Evolutionary conservation across 2,797 vertebrate species (phyloP), one percentile per base, ranked within the genome.

Genomic region (Spinibarbus caldwelli): DNA sequence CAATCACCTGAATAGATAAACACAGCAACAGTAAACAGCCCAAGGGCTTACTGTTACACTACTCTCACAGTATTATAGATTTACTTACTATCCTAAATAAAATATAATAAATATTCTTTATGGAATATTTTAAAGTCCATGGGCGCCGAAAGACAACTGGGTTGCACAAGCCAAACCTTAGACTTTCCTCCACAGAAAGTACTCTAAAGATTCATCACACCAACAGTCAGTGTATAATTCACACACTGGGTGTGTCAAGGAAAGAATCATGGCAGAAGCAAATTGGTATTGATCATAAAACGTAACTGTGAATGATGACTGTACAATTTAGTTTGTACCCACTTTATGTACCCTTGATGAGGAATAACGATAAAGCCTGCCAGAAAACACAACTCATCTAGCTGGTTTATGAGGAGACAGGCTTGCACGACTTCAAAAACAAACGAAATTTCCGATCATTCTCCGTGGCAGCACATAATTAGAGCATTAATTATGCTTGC

Each of bases 241-340:
- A 49, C 29, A 17, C 78, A 15, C 29, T 49, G 29, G 78, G 21
- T 12, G 29, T 45, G 59, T 52, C 62, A 67, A 34, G 43, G 5
- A 49, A 80, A 67, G 78, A 79, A 79, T 80, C 43, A 49, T 8
- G 62, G 62, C 29, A 64, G 10, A 67, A n/a, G 62, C 43, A 67
- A 67, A 80, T 80, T 67, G 21, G 19, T 52, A 68, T 80, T 68
- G 78, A 80, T 80, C 43, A 80, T 52, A 80, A 80, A 80, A 67
- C 45, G 21, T 49, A 34, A 68, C 43, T 9, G 29, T 80, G 43
- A 80, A 80, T 80, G 78, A 80, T 80, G 78, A 52, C 43, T 19
- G 12, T 34, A 67, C 78, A 52, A 11, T 81, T 81, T 54, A 29
- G 23, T 81, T 41, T 26, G 31, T 81, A 70, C 21, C 6, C 43